Percentiles rank a stretch among this genome's conserved stretches.
Evolutionary conservation across 2,888 invertebrate genomes (phyloP).

Genomic region (Xylota sylvarum): DNA sequence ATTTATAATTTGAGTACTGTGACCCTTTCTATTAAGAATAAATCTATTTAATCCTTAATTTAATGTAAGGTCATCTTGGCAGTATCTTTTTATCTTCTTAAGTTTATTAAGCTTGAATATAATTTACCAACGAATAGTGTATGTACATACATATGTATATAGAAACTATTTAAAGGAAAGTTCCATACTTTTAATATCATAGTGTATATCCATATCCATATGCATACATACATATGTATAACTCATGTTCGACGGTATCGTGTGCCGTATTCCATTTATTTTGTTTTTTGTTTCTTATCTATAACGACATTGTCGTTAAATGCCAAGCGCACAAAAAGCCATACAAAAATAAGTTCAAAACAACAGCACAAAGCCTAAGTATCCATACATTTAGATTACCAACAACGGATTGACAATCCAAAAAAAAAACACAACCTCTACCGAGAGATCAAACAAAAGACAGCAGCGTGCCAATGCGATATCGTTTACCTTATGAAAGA

Average conservation of each 20-base stretch:
- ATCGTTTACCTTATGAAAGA: conserved; percentile 62
- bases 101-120: no score
- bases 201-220: not conserved
- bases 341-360: not conserved
- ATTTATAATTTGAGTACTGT: no score
- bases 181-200: no score
- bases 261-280: not conserved
- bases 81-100: no score
- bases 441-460: conserved; percentile 56
- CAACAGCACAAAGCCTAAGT: conserved; percentile 3
- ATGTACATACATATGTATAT: no score
- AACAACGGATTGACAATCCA: conserved; percentile 11
- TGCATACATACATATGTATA: not conserved
- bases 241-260: not conserved
- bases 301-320: conserved; percentile 5
- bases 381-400: not conserved
- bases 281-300: not conserved
- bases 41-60: no score
- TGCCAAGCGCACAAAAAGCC: conserved; percentile 3
- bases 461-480: conserved; percentile 70
- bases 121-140: no score
- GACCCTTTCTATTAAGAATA: no score
- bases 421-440: conserved; percentile 2
- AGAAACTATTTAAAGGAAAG: no score
- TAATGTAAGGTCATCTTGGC: no score